phyloP scores from a whole-genome alignment of 2,888 invertebrate species.

The Acrobasis repandana region DNA sequence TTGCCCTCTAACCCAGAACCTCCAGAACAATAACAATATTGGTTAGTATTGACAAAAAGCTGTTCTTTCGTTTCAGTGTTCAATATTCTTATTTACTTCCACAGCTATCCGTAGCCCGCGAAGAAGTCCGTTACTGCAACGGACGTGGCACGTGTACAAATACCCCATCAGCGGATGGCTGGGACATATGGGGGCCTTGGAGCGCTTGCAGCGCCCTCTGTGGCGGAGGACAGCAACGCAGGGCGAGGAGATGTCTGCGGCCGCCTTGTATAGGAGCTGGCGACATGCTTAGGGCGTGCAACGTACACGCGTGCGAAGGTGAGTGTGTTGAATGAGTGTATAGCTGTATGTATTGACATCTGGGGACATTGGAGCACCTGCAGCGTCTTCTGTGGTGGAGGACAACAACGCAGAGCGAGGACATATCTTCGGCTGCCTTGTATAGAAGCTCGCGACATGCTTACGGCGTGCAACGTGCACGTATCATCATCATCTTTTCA shows the following conservation, averaged over 20 bases:
- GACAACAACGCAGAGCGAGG: conserved; percentile 86
- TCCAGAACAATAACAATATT: too few relatives aligned
- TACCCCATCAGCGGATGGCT: conserved; percentile 51
- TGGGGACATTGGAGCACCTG: conserved; percentile 66
- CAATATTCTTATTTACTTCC: conserved; percentile 41
- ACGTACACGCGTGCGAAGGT: conserved; percentile 88
- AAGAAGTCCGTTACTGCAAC: conserved; percentile 90
- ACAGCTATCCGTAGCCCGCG: conserved; percentile 87
- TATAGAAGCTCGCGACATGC: too few relatives aligned
- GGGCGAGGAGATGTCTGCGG: conserved; percentile 81
- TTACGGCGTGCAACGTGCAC: too few relatives aligned
- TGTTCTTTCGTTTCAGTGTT: not conserved
- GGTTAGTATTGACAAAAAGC: too few relatives aligned
- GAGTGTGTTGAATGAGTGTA: not conserved
- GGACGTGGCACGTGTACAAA: conserved; percentile 85
- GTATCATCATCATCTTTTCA: too few relatives aligned
- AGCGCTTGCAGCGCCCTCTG: conserved; percentile 63
- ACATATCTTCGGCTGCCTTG: too few relatives aligned
- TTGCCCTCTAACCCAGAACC: too few relatives aligned
- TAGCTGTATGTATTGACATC: conserved; percentile 47
- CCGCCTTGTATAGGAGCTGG: conserved; percentile 80
- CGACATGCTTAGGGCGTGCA: conserved; percentile 87
- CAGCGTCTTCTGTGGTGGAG: conserved; percentile 66
- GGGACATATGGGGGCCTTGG: conserved; percentile 67
- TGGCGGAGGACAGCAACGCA: conserved; percentile 85